Base-by-base conservation (phyloP, 2,797 vertebrate genomes). In the Sus cebifrons region DNA sequence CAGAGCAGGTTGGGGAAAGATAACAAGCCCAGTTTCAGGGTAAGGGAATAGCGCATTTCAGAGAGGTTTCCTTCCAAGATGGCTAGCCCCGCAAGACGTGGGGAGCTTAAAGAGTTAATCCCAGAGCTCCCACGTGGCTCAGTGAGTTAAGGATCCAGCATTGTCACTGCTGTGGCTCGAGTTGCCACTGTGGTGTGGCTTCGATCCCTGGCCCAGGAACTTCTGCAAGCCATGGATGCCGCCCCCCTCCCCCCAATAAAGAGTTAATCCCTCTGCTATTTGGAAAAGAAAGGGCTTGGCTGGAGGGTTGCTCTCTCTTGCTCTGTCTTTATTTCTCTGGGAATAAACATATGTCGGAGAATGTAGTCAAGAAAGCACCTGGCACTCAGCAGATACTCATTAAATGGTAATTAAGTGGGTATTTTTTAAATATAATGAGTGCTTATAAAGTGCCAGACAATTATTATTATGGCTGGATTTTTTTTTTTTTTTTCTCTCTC, bases 361-460 rank as follows among this genome's bases (percentile, higher is more conserved):
- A 36, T 0, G 0, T 8, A 54, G 86, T 70, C 36, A 14, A 77
- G 67, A 32, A 89, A 67, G 84, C n/a, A 23, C 71, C 67, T 21
- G 40, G 92, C 9, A 49, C 32, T 44, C 44, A 15, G 87, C 73
- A 91, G 77, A 71, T 52, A 60, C 65, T 96, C 90, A 81, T 93
- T 92, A 95, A 52, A 29, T 5, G 60, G 83, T 52, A 62, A 64
- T 21, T 68, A 16, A 8, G 32, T 23, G 65, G 44, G 14, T 14
- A 3, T 60, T 56, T 67, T 73, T 74, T 70, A 5, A 70, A 54
- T 25, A 3, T 95, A 94, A 95, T 36, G 62, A 85, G 82, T 29
- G 56, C 71, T 74, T 94, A 62, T 18, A 36, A 23, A 56, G 2
- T 27, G 75, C 86, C 71, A 65, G 79, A 20, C 54, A 4, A 49